Base-by-base conservation (phyloP, 1,140 invertebrate genomes). In the Aleiodes sp. region DNA sequence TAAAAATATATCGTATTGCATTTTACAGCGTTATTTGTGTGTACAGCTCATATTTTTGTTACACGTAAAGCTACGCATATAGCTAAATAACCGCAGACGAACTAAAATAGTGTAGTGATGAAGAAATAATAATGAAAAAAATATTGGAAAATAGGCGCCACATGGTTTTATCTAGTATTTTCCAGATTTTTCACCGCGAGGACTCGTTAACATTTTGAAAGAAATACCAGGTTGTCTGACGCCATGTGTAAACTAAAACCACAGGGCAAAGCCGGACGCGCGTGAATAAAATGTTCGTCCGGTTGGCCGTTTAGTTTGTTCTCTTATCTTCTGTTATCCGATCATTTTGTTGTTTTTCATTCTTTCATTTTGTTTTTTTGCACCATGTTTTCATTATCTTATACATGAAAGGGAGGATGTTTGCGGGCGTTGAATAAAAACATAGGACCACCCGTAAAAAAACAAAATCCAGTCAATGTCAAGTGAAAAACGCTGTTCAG, bases 181-280 rank as follows among this genome's bases (percentile, higher is more conserved):
- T n/a, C 3, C 19, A 52, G 21, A 3, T 16, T 52, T 52, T 6
- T 24, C 46, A 52, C n/a, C n/a, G n/a, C 4, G 46, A 52, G 31
- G 10, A 35, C 10, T 35, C 4, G 46, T 52, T 52, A 16, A 52
- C 19, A 21, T 52, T 52, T 52, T 52, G 26, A 16, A 21, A 16
- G 46, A n/a, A 52, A 52, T 21, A 52, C 26, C 4, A 21, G 46
- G 46, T 52, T 52, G 26, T 52, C 46, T 52, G 46, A 52, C 46
- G 26, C 56, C 56, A 59, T 14, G 28, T 59, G 56, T 31, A 59
- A 59, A 59, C 28, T 31, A 59, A 59, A 31, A 59, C 56, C 56
- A 59, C 28, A n/a, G 29, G 28, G n/a, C 56, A 59, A 29, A 31
- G 26, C 24, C 26, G 28, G n/a, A 31, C 26, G 56, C n/a, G n/a